Conservation (phyloP, 2,888 invertebrate genomes). For the Dilophus febrilis region DNA sequence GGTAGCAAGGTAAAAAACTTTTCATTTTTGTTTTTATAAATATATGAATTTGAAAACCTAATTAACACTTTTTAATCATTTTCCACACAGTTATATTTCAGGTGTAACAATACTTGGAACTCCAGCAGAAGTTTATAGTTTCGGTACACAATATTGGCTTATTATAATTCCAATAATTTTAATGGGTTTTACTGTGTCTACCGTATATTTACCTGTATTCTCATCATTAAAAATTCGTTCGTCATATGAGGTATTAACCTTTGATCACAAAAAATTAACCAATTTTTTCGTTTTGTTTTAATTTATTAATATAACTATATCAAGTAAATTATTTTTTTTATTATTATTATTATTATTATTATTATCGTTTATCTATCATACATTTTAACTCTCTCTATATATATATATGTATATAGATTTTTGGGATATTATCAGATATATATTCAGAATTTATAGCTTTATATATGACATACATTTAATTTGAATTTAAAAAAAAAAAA, state of each 20-base stretch:
- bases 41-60: not conserved
- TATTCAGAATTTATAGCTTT: no score
- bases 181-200: conserved; percentile 47
- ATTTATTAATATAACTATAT: no score
- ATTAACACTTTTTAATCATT: conserved; percentile 9
- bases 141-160: conserved; percentile 67
- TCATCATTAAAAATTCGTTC: conserved; percentile 56
- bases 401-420: no score
- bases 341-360: no score
- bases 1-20: conserved; percentile 49
- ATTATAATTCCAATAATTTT: conserved; percentile 52
- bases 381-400: no score
- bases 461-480: no score
- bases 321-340: no score
- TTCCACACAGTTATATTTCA: conserved; percentile 70
- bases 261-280: no score
- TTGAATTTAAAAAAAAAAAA: no score
- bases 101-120: conserved; percentile 78
- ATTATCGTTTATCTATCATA: no score
- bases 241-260: conserved; percentile 54
- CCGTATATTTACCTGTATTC: conserved; percentile 68
- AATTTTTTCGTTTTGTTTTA: no score
- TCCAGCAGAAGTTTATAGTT: conserved; percentile 74
- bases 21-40: not conserved
- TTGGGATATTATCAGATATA: no score